A percentile compares a stretch with the other conserved stretches of the same genome.
These are phyloP conservation scores for Charina bottae DNA, from an alignment of 2,113 vertebrate species.

Conservation along the genomic window DNA sequence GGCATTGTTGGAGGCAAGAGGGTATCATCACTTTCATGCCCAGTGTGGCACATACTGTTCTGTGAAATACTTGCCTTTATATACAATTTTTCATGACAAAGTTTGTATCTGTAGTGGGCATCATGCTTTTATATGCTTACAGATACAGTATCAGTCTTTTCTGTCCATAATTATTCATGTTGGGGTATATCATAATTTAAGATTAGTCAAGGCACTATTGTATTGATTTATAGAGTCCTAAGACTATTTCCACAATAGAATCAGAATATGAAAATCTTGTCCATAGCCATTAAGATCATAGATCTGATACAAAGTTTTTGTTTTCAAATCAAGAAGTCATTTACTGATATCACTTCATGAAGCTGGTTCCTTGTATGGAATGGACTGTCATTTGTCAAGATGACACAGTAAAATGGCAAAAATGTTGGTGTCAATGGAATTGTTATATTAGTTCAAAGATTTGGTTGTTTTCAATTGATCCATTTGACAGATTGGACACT, in stretches of 20 bases:
- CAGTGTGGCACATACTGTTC: too few relatives aligned
- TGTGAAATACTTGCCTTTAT: not conserved
- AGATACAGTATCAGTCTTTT: not conserved
- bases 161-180: not conserved
- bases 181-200: not conserved
- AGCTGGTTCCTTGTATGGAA: constrained; percentile 47
- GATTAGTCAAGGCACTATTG: not conserved
- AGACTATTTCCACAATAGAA: not conserved
- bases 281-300: constrained; percentile 26
- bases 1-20: not conserved
- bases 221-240: not conserved
- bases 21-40: not conserved
- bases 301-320: constrained; percentile 41
- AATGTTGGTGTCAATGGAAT: constrained; percentile 56
- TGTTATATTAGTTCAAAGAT: constrained; percentile 49
- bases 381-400: constrained; percentile 54
- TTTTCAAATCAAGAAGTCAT: constrained; percentile 45
- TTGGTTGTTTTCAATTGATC: constrained; percentile 29
- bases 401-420: constrained; percentile 45
- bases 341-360: constrained; percentile 41
- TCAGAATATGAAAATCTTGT: not conserved
- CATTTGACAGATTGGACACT: constrained; percentile 28
- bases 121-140: not conserved
- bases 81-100: not conserved
- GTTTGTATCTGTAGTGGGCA: too few relatives aligned